Evolutionary conservation across 2,888 invertebrate species (phyloP), one percentile per base, ranked within the genome.

Genomic region (Troglohyphantes excavatus): DNA sequence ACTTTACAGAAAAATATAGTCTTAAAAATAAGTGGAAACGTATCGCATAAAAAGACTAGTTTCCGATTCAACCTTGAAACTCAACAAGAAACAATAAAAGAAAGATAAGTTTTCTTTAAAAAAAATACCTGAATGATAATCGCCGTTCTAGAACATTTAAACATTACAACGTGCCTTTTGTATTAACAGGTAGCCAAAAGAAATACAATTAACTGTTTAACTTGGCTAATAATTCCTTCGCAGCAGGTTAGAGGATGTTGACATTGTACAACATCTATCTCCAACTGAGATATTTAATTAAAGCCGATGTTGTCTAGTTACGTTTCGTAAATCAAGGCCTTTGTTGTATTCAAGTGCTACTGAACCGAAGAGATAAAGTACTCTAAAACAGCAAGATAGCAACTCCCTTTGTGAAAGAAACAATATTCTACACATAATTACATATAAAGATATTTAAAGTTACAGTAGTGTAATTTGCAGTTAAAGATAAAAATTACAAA

Each of bases 241-340:
- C 26, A 27, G 5, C 7, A 27, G 63, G 13, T 46, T 5, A 23
- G 23, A 27, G 21, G 39, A 43, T 43, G 68, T 61, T 46, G 65
- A 65, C 26, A 21, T n/a, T 26, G 43, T 27, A 53, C 6, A 29
- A 75, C 75, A 29, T 59, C 0, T 29, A 11, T 26, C 17, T 6
- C 83, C 83, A 61, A 39, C 83, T 63, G 83, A 59, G 83, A 61
- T 6, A 9, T 7, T 43, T 39, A 72, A 83, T 65, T 19, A 72
- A 11, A 46, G 33, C 13, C 19, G 11, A 0, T 29, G 33, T 75
- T 75, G 29, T 75, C 53, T 21, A 61, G 59, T 29, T n/a, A 23
- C 61, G 13, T 33, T 9, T 61, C n/a, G 7, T 29, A 29, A 29
- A 21, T 17, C 75, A 59, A 33, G 19, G 59, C n/a, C 53, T 13